phyloP scores from a whole-genome alignment of 2,888 invertebrate genomes.

The Drosophila formosana region DNA sequence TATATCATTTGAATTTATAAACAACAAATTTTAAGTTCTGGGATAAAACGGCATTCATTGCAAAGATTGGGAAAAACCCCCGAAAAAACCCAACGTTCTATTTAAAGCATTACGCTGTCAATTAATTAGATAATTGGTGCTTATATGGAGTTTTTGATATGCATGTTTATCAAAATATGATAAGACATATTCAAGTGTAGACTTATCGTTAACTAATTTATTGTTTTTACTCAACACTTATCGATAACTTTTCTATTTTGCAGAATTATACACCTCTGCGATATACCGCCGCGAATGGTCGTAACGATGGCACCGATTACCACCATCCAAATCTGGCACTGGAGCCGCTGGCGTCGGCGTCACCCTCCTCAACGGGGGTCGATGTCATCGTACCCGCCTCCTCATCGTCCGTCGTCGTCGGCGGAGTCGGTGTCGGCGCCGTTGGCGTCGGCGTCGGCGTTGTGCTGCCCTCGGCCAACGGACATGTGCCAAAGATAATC shows the following conservation, averaged over 20 bases:
- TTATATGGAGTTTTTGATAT: too few relatives aligned
- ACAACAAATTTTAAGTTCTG: too few relatives aligned
- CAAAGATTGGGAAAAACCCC: too few relatives aligned
- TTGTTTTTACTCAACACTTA: not conserved
- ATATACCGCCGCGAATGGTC: constrained; percentile 83
- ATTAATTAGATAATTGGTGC: too few relatives aligned
- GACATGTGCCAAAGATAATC: constrained; percentile 85
- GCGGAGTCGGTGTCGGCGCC: constrained; percentile 54
- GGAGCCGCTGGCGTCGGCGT: constrained; percentile 82
- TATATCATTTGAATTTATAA: too few relatives aligned
- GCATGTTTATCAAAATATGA: too few relatives aligned
- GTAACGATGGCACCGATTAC: constrained; percentile 83
- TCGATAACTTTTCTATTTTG: constrained; percentile 31
- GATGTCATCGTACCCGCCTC: constrained; percentile 73
- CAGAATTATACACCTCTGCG: constrained; percentile 83
- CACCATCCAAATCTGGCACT: constrained; percentile 82
- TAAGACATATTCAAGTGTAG: too few relatives aligned
- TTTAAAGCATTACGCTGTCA: too few relatives aligned
- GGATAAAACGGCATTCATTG: too few relatives aligned
- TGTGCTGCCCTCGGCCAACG: constrained; percentile 79
- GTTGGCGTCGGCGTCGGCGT: constrained; percentile 51
- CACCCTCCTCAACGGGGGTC: constrained; percentile 69
- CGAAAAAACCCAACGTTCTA: too few relatives aligned
- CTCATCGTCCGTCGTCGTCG: constrained; percentile 50
- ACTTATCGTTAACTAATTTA: not conserved